Evolutionary conservation across 2,113 vertebrate genomes (phyloP), one percentile per base, ranked within the genome.

Genomic region (Ciconia boyciana): DNA sequence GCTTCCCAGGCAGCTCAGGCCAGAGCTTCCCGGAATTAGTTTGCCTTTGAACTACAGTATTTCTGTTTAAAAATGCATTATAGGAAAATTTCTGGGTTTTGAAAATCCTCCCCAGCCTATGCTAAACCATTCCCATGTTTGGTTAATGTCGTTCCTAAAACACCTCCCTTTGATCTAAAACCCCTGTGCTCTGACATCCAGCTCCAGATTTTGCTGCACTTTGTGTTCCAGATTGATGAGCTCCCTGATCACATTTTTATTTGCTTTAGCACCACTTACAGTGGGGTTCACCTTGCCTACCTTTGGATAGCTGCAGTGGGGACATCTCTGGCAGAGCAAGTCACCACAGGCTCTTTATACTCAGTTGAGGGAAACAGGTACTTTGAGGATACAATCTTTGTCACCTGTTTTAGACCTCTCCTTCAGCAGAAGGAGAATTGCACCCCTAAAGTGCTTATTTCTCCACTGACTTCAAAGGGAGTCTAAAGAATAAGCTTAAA

Each of bases 51-150:
- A 91, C 86, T 49, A 11, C 11, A 83, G 29, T 71, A 84, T 92
- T 95, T 94, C 43, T 94, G 31, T 52, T 92, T 89, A 84, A 94
- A 87, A 96, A 76, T 91, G 28, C 36, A 61, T 26, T 32, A 78
- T 65, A 92, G 89, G 83, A 92, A 97, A 95, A 94, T 93, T 54
- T 93, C 61, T 82, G 49, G 9, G 44, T 28, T 89, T 92, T 91
- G 94, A 95, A 92, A 93, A 95, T 81, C 68, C 43, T 75, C 43
- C 60, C 48, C 60, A 65, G 48, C 34, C 65, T 84, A 65, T 46
- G 49, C 28, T 72, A 87, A 92, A 76, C 36, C 16, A 21, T 60
- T 57, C 34, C 34, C 9, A 0, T 69, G 14, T 71, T 92, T 82
- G 71, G 39, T 72, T 92, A 82, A 68, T 43, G 15, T 29, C 7